Evolutionary conservation across 2,888 invertebrate genomes (phyloP).

Genomic region (Girardia tigrina): DNA sequence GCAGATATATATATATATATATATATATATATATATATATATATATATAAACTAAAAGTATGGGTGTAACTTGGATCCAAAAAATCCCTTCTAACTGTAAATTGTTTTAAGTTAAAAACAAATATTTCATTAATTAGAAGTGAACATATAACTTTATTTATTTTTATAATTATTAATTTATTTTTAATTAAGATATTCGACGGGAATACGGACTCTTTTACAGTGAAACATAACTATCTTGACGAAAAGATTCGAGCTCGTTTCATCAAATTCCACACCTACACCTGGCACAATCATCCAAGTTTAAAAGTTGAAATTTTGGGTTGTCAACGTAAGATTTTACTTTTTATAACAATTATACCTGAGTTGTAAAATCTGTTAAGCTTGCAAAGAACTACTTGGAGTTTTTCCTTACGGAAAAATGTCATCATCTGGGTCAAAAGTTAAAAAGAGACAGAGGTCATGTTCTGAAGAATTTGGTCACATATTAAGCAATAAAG

Average conservation of each 20-base stretch:
- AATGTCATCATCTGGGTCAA: constrained; percentile 51
- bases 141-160: too few relatives aligned
- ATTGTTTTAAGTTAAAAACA: too few relatives aligned
- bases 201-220: constrained; percentile 52
- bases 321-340: constrained; percentile 52
- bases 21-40: too few relatives aligned
- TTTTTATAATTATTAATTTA: too few relatives aligned
- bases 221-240: constrained; percentile 52
- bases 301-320: constrained; percentile 53
- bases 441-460: constrained; percentile 47
- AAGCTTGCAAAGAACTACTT: constrained; percentile 53
- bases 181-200: constrained; percentile 54
- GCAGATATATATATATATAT: too few relatives aligned
- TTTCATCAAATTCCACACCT: constrained; percentile 52
- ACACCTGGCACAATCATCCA: constrained; percentile 53
- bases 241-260: constrained; percentile 52
- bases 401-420: constrained; percentile 52
- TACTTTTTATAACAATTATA: neutral
- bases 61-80: too few relatives aligned
- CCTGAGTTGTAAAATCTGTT: constrained; percentile 35
- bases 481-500: constrained; percentile 52
- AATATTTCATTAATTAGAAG: too few relatives aligned
- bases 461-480: constrained; percentile 53
- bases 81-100: too few relatives aligned
- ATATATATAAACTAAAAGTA: too few relatives aligned